Base-by-base conservation (phyloP, 1,140 invertebrate species). In the Atta colombica region DNA sequence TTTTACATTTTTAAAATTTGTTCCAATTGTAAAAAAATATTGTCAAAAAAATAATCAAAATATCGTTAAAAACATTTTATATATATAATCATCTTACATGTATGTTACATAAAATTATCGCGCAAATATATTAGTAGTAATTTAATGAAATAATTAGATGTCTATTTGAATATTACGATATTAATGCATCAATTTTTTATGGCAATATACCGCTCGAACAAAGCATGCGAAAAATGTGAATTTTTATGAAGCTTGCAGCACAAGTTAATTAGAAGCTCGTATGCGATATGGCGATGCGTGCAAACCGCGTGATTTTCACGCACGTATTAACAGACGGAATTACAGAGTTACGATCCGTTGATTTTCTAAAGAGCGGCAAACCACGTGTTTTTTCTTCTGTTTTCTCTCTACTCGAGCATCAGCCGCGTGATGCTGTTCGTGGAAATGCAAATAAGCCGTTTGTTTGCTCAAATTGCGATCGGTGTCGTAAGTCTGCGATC, bases 391-490 rank as follows among this genome's bases (percentile, higher is more conserved):
- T 61, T 61, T 31, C 7, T 25, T 25, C 14, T 35, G n/a, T 74
- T 39, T 10, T 58, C 21, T 10, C 14, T 16, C 31, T 25, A 39
- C 31, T 58, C 72, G n/a, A 18, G 35, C 35, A 35, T 6, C 39
- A 21, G 5, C 55, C 68, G 69, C 69, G 80, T 84, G 69, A 84
- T 74, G 58, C 68, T 49, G 51, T 53, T 60, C 53, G 58, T 84
- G 69, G 55, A 84, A 75, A 75, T 84, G 80, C 80, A 84, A 84
- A 84, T 84, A 84, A 14, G 69, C 14, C 69, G 55, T 84, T 61
- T 84, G 80, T 84, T 84, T 84, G 80, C 58, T 61, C 55, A 84
- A 74, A 84, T 84, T 84, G 80, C 69, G 69, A 84, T 84, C 69
- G 55, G 69, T 75, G 69, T 55, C 68, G 35, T 60, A 74, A 82